Percentiles rank a stretch among this genome's conserved stretches.
Conservation (phyloP, 2,888 invertebrate genomes). For the Rhagium mordax region DNA sequence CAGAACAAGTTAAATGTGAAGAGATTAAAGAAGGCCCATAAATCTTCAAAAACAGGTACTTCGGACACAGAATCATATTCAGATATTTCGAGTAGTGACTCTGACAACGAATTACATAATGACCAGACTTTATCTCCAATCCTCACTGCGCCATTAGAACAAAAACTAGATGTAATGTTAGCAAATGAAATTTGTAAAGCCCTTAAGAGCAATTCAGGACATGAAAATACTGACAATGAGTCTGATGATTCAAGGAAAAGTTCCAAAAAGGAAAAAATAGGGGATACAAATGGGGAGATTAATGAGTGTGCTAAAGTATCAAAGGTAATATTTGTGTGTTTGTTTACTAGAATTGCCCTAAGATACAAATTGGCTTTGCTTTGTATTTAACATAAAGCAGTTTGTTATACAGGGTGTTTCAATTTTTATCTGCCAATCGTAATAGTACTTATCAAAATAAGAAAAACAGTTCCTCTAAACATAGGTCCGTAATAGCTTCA, state of each 20-base stretch:
- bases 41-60: slow-evolving; percentile 2
- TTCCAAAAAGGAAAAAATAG: slow-evolving; percentile 35
- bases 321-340: slow-evolving; percentile 14
- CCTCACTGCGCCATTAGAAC: slow-evolving; percentile 21
- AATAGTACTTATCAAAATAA: no score
- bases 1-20: not conserved
- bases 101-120: slow-evolving; percentile 18
- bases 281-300: not conserved
- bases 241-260: slow-evolving; percentile 29
- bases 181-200: slow-evolving; percentile 37
- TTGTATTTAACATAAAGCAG: not conserved
- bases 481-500: no score
- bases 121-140: slow-evolving; percentile 22
- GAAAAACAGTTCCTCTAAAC: no score
- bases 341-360: not conserved
- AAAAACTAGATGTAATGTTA: slow-evolving; percentile 40
- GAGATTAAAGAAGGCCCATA: slow-evolving; percentile 18
- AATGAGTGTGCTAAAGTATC: slow-evolving; percentile 1
- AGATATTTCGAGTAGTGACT: slow-evolving; percentile 24
- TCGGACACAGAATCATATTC: slow-evolving; percentile 24
- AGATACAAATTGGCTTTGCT: not conserved
- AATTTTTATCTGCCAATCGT: no score
- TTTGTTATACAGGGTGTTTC: no score
- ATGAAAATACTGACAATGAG: slow-evolving; percentile 17
- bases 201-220: slow-evolving; percentile 35